These are phyloP conservation scores for Cariama cristata DNA, from an alignment of 2,113 vertebrate species.

Conservation along the genomic window DNA sequence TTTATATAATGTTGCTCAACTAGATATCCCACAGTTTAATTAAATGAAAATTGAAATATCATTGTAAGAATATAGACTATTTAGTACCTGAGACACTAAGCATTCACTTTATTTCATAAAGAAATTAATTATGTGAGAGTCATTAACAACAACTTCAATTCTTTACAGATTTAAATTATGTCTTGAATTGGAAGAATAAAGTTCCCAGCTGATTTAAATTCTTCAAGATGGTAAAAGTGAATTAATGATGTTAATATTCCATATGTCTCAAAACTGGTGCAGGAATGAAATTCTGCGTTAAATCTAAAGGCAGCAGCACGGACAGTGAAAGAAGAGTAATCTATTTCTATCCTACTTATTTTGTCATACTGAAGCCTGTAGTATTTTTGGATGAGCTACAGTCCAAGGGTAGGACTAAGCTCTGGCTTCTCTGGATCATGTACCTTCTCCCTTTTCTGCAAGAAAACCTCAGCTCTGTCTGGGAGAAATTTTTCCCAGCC, in stretches of 20 bases:
- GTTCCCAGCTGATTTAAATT: constrained; percentile 1
- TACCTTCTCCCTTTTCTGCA: background rate
- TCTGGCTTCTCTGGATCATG: background rate
- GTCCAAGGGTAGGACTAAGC: background rate
- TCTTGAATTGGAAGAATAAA: constrained; percentile 3
- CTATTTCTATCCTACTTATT: background rate
- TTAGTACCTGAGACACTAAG: constrained; percentile 32
- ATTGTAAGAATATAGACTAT: background rate
- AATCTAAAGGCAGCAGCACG: background rate
- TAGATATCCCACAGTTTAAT: constrained; percentile 39
- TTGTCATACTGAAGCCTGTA: background rate
- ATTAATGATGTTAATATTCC: constrained; percentile 20
- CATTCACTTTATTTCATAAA: background rate
- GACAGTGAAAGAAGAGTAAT: background rate
- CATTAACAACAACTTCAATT: constrained; percentile 37
- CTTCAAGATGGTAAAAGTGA: background rate
- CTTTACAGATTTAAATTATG: background rate
- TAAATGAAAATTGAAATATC: constrained; percentile 37
- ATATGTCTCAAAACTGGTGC: background rate
- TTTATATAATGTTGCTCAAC: background rate
- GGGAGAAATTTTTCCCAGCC: background rate
- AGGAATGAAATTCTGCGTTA: background rate
- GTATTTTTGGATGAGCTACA: background rate
- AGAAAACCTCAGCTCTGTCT: background rate
- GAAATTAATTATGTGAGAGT: constrained; percentile 28